These are phyloP conservation scores for Podabrus alpinus DNA, from an alignment of 2,888 invertebrate species.

Conservation along the genomic window DNA sequence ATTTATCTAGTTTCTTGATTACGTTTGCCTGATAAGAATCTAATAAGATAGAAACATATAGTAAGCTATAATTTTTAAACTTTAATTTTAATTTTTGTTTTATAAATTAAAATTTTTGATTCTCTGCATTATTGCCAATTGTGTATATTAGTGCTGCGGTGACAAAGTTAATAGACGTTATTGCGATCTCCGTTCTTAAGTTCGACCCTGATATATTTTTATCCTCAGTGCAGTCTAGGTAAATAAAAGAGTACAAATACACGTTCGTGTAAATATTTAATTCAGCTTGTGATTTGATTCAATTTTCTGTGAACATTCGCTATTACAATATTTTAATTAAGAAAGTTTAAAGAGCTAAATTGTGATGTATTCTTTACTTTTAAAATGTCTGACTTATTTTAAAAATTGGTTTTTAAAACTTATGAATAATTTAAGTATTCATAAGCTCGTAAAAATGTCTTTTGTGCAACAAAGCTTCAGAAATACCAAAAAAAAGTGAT, in stretches of 20 bases:
- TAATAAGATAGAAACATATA: no score
- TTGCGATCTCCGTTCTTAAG: neutral
- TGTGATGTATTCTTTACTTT: neutral
- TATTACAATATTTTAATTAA: neutral
- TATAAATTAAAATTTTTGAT: no score
- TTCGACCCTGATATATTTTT: neutral
- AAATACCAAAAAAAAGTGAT: neutral
- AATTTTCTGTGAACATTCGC: neutral
- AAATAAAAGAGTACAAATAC: neutral
- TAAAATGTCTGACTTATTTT: neutral
- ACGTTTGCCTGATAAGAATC: no score
- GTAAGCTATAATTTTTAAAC: no score
- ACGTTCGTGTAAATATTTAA: neutral
- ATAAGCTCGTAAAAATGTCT: neutral
- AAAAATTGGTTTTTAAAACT: neutral
- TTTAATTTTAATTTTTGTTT: no score
- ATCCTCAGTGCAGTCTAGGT: neutral
- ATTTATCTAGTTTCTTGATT: no score
- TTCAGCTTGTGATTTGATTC: neutral
- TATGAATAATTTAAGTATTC: neutral
- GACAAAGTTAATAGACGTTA: no score
- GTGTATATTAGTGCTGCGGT: no score
- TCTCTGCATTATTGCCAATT: no score
- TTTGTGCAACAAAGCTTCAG: neutral
- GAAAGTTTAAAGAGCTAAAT: neutral